Base-by-base conservation (phyloP, 2,797 vertebrate genomes). In the Sebastes steindachneri region DNA sequence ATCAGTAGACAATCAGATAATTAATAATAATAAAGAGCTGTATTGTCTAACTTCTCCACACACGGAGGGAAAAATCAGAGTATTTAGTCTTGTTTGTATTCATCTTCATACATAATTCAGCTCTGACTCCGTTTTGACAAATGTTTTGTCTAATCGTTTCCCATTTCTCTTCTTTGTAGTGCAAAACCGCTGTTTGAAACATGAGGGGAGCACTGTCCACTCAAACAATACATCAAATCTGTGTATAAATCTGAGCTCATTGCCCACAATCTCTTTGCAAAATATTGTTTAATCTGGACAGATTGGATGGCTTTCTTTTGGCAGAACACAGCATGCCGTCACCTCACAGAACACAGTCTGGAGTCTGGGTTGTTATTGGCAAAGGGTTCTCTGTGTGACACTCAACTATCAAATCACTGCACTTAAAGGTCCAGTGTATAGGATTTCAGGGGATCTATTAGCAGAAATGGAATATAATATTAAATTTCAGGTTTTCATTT, bases 301-400 rank as follows among this genome's bases (percentile, higher is more conserved):
- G 90, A 86, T 76, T 86, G 75, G 78, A 73, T 54, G 55, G 19
- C 21, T 84, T 66, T 83, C 60, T 84, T 68, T 67, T 86, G 82
- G 86, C 86, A 82, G 86, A 53, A 86, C 77, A 77, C 82, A 73
- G 73, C 75, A 88, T 83, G 83, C 63, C 1, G 14, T 82, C 79
- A 88, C 72, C 68, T 88, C 76, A 21, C 48, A 35, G 67, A 77
- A 28, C 66, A 67, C 88, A 88, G 76, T 59, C 84, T 86, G 77
- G 17, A 81, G 76, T 70, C 80, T 83, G 80, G 28, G 35, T 45
- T 51, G 53, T 35, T 55, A 19, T 31, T 87, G 82, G 79, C 73
- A 82, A 71, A 82, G 28, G 45, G 63, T 51, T 68, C 33, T 58
- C 71, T 45, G 45, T 7, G 10, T 79, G 80, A 86, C 63, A 74